These are phyloP conservation scores for Coracopsis vasa DNA, from an alignment of 2,113 vertebrate genomes.

Conservation along the genomic window DNA sequence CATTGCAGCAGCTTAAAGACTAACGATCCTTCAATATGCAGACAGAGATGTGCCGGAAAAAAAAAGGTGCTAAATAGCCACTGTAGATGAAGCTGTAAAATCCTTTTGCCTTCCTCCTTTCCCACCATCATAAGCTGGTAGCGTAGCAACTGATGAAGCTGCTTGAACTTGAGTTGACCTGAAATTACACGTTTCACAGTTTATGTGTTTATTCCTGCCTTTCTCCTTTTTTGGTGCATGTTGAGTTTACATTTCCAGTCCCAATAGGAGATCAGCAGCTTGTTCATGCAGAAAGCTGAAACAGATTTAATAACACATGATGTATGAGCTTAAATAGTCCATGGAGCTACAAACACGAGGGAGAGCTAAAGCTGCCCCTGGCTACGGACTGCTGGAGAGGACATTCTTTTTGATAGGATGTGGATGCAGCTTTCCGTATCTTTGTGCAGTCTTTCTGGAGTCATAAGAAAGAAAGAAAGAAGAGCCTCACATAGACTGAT, in stretches of 20 bases:
- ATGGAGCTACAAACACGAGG: not conserved
- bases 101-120: constrained; percentile 9
- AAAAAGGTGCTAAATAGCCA: constrained; percentile 57
- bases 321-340: not conserved
- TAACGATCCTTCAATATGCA: constrained; percentile 25
- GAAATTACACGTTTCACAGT: constrained; percentile 36
- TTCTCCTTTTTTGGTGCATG: not conserved
- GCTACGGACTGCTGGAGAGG: not conserved
- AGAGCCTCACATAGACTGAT: not conserved
- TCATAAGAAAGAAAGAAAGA: not conserved
- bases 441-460: not conserved
- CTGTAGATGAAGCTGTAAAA: constrained; percentile 28
- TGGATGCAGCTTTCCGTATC: not conserved
- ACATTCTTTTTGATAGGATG: not conserved
- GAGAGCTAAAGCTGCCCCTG: not conserved
- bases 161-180: constrained; percentile 46
- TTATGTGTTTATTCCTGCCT: constrained; percentile 12
- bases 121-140: constrained; percentile 44
- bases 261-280: constrained; percentile 46
- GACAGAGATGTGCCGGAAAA: constrained; percentile 33
- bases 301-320: constrained; percentile 42
- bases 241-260: constrained; percentile 36
- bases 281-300: constrained; percentile 49
- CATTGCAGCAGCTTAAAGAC: constrained; percentile 62
- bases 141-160: constrained; percentile 69